Evolutionary conservation across 2,113 vertebrate species (phyloP).

Genomic region (Tor tambroides): DNA sequence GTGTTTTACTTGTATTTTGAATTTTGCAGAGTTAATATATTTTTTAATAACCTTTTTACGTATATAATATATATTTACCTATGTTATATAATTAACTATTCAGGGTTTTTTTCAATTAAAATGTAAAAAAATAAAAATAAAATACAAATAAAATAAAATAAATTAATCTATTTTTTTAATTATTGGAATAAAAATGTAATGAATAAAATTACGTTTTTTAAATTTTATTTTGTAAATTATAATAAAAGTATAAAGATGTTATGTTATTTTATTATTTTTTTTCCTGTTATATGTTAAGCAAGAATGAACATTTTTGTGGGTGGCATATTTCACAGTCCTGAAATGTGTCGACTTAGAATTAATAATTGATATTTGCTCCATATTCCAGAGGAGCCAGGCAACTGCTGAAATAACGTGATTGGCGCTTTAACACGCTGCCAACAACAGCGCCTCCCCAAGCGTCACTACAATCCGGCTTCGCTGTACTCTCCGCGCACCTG

Average conservation of each 20-base stretch:
- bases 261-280: background rate
- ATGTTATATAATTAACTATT: no score
- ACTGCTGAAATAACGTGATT: conserved; percentile 7
- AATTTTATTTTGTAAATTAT: background rate
- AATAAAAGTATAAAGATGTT: background rate
- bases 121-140: no score
- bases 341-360: background rate
- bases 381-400: background rate
- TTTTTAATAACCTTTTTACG: no score
- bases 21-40: background rate
- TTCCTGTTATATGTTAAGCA: background rate
- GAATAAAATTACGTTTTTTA: no score
- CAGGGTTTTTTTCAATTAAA: no score
- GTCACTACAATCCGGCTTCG: conserved; percentile 31
- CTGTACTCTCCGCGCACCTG: conserved; percentile 57
- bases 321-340: background rate
- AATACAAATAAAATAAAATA: no score
- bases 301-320: background rate
- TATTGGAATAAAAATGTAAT: no score
- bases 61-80: no score
- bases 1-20: background rate
- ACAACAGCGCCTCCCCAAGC: conserved; percentile 46
- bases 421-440: conserved; percentile 8
- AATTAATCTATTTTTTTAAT: no score
- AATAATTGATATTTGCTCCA: background rate